Base-by-base conservation (phyloP, 2,113 vertebrate genomes). In the Catharus bicknelli region DNA sequence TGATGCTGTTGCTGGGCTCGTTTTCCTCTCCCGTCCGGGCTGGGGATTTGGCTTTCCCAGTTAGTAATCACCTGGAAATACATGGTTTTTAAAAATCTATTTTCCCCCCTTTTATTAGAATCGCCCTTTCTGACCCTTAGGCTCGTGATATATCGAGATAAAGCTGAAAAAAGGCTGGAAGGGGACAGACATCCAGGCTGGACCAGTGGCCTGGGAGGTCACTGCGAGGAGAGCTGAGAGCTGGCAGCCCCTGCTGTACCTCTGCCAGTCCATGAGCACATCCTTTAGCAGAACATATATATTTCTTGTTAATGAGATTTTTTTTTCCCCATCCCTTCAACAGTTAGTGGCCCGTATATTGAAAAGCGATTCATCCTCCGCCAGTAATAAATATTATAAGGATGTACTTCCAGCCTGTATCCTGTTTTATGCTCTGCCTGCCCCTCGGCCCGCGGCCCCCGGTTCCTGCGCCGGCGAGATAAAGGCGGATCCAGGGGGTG, bases 321-420 rank as follows among this genome's bases (percentile, higher is more conserved):
- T 18, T 7, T 10, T 0, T 0, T 10, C 1, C 30, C 20, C 27
- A 7, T 32, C 53, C 69, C 69, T 68, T 90, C 89, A 90, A 76
- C 91, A 89, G 77, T 58, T 66, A 94, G 89, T 69, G 70, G 91
- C 86, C 85, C 67, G 59, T 87, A 21, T 89, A 93, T 95, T 95
- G 86, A 66, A 80, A 92, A 80, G 61, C 47, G 93, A 95, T 95
- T 96, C 95, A 96, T 95, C 94, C 81, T 75, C 47, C 20, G 94
- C 92, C 96, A 95, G 94, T 90, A 92, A 94, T 72, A 96, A 96
- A 95, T 94, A 82, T 85, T 91, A 53, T 69, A 88, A 91, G 92
- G 92, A 90, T 96, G 87, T 84, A 57, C 78, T 95, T 96, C 92
- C 93, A 93, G 94, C 75, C 90, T 2, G 76, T 80, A 86, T 95